Evolutionary conservation across 2,797 vertebrate genomes (phyloP), one percentile per base, ranked within the genome.

Genomic region (Gouania willdenowi): DNA sequence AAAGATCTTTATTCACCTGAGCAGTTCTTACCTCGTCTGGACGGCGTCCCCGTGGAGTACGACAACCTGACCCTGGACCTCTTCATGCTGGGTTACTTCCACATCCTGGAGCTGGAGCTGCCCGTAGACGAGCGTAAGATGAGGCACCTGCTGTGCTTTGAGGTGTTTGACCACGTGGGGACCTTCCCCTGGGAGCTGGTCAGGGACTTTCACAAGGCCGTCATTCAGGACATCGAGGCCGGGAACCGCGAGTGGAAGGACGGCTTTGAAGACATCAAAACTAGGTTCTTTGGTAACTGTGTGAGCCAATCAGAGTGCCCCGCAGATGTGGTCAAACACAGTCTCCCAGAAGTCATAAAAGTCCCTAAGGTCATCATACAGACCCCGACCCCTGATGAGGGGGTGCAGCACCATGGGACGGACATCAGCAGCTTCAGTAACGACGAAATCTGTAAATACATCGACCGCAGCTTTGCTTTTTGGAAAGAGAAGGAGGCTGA

Each of bases 401-500:
- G 71, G 2, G 40, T 25, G 0, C 30, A 68, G 0, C 54, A 50
- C 11, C 44, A 9, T 2, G 80, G 76, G 26, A 44, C 77, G 0
- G 89, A 87, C 58, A 70, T 79, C 9, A 75, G 83, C 55, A 81
- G 76, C 62, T 86, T 92, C 58, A 90, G 76, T 63, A 90, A 88
- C 7, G 91, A 92, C 2, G 96, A 97, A 44, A 92, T 97, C 21
- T 98, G 94, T 42, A 90, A 91, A 63, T 98, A 94, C 78, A 93
- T 99, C 4, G 90, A 95, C 57, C 89, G 94, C 2, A 99, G 96
- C 75, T 99, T 98, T 28, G 89, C 95, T 45, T 99, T 98, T 82
- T 99, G 96, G 96, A 99, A 98, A 79, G 94, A 98, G 65, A 97
- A 94, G 18, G 95, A 99, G 52, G 93, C 94, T 0, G 96, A 98